Conservation (phyloP, 2,113 vertebrate species). For the Thalassoma bifasciatum region DNA sequence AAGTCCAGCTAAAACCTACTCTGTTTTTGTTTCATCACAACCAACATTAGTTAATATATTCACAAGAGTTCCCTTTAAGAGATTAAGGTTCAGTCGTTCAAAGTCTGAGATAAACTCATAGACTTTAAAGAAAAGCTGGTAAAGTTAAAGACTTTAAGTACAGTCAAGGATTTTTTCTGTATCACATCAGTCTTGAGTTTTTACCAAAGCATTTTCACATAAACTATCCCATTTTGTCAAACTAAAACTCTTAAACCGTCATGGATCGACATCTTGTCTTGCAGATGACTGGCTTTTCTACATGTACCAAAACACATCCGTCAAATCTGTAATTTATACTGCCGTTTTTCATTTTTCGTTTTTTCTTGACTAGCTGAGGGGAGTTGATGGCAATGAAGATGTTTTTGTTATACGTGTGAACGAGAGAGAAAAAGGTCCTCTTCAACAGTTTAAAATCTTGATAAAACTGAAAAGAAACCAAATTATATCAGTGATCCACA, state of each 20-base stretch:
- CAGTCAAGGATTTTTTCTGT: not conserved
- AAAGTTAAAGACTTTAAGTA: no score
- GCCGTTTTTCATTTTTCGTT: not conserved
- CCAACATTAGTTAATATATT: not conserved
- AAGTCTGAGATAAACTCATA: no score
- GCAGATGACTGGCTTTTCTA: slow-evolving; percentile 25
- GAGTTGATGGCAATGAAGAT: not conserved
- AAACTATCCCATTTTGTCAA: no score
- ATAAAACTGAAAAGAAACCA: slow-evolving; percentile 39
- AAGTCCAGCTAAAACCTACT: not conserved
- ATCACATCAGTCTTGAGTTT: not conserved
- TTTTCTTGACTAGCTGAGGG: not conserved
- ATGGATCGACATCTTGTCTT: slow-evolving; percentile 6
- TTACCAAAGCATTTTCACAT: not conserved
- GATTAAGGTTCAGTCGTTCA: no score
- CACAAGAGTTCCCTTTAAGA: no score
- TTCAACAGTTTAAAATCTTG: slow-evolving; percentile 48
- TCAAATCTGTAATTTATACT: not conserved
- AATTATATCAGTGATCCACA: slow-evolving; percentile 67
- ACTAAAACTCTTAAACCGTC: no score
- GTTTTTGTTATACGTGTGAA: slow-evolving; percentile 16
- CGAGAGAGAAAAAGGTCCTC: slow-evolving; percentile 58
- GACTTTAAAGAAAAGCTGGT: no score
- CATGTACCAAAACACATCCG: not conserved
- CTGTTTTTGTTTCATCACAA: not conserved